A percentile compares a stretch with the other conserved stretches of the same genome.
phyloP scores from a whole-genome alignment of 2,113 vertebrate genomes.

The Peromyscus californicus region DNA sequence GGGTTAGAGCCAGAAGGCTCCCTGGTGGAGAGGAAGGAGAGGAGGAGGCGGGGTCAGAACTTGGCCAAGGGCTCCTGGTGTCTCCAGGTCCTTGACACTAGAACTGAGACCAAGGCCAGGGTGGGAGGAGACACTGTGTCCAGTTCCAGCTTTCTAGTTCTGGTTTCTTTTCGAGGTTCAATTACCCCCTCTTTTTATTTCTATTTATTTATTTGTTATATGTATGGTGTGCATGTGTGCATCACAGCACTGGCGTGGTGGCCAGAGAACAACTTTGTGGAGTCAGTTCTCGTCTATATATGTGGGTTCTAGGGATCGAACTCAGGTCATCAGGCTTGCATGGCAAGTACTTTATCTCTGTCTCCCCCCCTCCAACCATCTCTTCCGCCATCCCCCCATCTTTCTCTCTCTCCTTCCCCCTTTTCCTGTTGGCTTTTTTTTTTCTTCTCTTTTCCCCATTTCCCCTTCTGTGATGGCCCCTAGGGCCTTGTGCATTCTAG shows the following conservation, averaged over 20 bases:
- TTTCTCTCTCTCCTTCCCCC: neutral
- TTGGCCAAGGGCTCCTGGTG: neutral
- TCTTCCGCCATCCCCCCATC: neutral
- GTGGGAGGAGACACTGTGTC: neutral
- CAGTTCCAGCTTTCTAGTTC: neutral
- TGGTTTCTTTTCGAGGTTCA: neutral
- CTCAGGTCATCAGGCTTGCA: no score
- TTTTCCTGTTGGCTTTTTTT: no score
- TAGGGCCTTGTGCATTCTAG: neutral
- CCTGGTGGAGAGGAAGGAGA: neutral
- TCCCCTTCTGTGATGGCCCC: neutral
- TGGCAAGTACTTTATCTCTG: neutral
- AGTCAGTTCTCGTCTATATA: neutral
- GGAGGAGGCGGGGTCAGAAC: neutral
- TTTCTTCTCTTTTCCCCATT: no score
- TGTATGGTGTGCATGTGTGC: neutral
- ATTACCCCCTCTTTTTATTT: neutral
- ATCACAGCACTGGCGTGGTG: neutral
- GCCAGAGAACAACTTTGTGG: neutral
- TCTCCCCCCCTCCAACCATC: neutral
- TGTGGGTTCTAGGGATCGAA: neutral
- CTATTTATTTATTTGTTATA: neutral
- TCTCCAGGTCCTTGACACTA: neutral
- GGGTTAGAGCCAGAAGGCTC: neutral
- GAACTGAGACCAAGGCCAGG: fast-evolving